Evolutionary conservation across 2,797 vertebrate genomes (phyloP).

Genomic region (Poeciliopsis infans): DNA sequence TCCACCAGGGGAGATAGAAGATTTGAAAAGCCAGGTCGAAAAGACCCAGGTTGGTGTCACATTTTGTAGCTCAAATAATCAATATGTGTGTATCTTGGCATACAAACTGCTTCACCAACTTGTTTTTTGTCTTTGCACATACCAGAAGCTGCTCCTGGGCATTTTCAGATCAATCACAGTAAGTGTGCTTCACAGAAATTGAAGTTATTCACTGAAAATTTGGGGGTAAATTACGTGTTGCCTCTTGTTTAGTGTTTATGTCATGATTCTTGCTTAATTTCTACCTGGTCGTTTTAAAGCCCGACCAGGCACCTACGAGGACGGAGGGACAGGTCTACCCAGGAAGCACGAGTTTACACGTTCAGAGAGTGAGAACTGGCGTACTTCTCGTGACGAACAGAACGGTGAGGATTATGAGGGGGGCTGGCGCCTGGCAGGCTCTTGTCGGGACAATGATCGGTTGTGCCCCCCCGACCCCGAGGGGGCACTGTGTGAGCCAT

Average conservation of each 20-base stretch:
- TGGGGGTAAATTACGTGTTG: background rate
- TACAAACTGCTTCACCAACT: constrained; percentile 24
- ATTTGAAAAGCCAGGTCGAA: constrained; percentile 99
- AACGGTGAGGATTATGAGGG: constrained; percentile 95
- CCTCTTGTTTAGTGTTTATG: background rate
- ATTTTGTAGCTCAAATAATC: constrained; percentile 29
- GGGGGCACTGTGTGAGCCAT: constrained; percentile 72
- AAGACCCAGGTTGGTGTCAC: constrained; percentile 93
- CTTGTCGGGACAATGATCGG: constrained; percentile 87
- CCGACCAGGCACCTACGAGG: constrained; percentile 93
- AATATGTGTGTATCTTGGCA: constrained; percentile 10
- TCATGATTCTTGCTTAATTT: background rate
- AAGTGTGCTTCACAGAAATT: constrained; percentile 53
- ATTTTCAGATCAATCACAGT: constrained; percentile 85
- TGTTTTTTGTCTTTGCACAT: constrained; percentile 30
- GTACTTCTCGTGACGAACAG: constrained; percentile 92
- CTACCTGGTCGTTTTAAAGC: constrained; percentile 71
- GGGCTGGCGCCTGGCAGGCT: constrained; percentile 89
- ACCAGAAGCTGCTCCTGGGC: constrained; percentile 76
- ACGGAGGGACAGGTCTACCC: constrained; percentile 81
- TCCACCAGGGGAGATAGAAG: constrained; percentile 90
- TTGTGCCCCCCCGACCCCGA: constrained; percentile 94
- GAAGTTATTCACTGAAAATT: background rate
- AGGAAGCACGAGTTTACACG: constrained; percentile 97
- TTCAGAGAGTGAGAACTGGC: constrained; percentile 97